Base-by-base conservation (phyloP, 2,113 vertebrate species). In the Grammomys dolichurus region DNA sequence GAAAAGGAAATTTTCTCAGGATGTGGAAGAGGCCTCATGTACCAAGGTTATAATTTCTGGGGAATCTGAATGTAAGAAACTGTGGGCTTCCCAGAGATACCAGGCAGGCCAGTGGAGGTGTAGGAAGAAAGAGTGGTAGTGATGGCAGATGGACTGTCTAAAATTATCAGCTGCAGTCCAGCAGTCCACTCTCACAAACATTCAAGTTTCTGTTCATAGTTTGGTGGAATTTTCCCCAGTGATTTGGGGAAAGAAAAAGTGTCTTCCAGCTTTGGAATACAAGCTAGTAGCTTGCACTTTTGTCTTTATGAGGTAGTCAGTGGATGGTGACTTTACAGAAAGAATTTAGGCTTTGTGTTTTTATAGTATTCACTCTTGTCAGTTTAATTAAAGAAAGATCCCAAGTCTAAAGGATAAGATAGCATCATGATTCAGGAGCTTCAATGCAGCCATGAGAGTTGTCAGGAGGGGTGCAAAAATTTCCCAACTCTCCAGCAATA, bases 301-400 rank as follows among this genome's bases (percentile, higher is more conserved):
- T 26, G 19, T 69, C 51, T 67, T 78, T 43, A 22, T 58, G 17
- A 77, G 48, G 40, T 48, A 91, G 51, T 13, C 3, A 17, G 24
- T 28, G n/a, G 82, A 78, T 13, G 48, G 3, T 33, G 80, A 33
- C 67, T 54, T 58, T 77, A 46, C 43, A 91, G 56, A 46, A 89
- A 76, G 46, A 91, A 95, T 14, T 43, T 72, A 91, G 60, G 19
- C 16, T 93, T 90, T 33, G 14, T 40, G 24, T 81, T 96, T 36
- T 16, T 31, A 8, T 17, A 51, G 24, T 14, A 10, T n/a, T 16
- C 13, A 69, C 20, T 26, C 31, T 17, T 70, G 69, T 75, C 31
- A 54, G 5, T 16, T 81, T 22, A 63, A 46, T 14, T 20, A 87
- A 89, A 86, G 2, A 51, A 6, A 3, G 28, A 48, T 46, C 0